Evolutionary conservation across 1,140 invertebrate species (phyloP), one percentile per base, ranked within the genome.

Genomic region (Carposina sasakii): DNA sequence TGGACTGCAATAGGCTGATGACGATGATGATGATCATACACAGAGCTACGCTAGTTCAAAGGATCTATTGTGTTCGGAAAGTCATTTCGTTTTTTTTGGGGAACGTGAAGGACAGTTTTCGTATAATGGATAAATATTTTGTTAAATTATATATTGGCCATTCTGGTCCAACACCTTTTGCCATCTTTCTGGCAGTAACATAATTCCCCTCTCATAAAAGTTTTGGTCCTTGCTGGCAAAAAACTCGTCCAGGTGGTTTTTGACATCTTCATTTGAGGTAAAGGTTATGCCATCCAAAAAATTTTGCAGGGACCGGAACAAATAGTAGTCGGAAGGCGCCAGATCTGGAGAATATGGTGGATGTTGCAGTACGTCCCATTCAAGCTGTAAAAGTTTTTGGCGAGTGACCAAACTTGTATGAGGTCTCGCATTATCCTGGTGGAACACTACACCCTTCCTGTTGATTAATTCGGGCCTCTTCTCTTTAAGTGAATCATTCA

Each of bases 281-380:
- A 49, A 47, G 13, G 42, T 57, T 31, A 59, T 50, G 36, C 61
- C 53, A 22, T 28, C 30, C 36, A 60, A 57, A 41, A 20, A 30
- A 46, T 21, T 57, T 48, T 51, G 52, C 17, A 62, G 53, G 31
- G 54, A 28, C 26, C 43, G 23, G 28, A 64, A 57, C 49, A 65
- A 59, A 52, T 63, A 69, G 17, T 71, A 83, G 51, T 85, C 76
- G 23, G 60, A 68, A 36, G 69, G 71, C 23, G 71, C 63, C 21
- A 85, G 55, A 63, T 87, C 78, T 43, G 71, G 73, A 30, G 54
- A 74, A 57, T 85, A 86, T 20, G 76, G 71, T 58, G 69, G 70
- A 51, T 86, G n/a, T n/a, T n/a, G n/a, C n/a, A n/a, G 79, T 28
- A 57, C 57, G 37, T 87, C 55, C 54, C 79, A 59, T 70, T 84